These are phyloP conservation scores for Sisor rabdophorus DNA, from an alignment of 2,113 vertebrate genomes.

Conservation along the genomic window DNA sequence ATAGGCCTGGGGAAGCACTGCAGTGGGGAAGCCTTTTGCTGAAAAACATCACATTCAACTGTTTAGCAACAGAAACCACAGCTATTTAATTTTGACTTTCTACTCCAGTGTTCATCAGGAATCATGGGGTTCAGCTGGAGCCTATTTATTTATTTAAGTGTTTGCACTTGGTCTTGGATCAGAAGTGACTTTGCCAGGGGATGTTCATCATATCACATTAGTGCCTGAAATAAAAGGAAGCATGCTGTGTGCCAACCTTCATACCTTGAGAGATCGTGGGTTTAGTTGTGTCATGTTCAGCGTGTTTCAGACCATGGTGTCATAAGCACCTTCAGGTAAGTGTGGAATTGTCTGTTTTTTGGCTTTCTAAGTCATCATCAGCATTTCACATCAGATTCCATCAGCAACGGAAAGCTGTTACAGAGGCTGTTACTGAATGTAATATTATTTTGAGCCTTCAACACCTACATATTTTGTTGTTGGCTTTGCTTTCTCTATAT, in stretches of 20 bases:
- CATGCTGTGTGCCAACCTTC: not conserved
- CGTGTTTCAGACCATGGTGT: not conserved
- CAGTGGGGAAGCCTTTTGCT: too few relatives aligned
- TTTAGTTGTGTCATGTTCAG: not conserved
- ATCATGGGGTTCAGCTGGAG: too few relatives aligned
- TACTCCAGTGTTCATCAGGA: too few relatives aligned
- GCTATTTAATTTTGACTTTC: too few relatives aligned
- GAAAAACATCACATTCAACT: too few relatives aligned
- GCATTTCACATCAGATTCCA: not conserved
- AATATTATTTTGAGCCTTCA: not conserved
- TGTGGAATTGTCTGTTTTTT: not conserved
- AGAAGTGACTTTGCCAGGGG: not conserved
- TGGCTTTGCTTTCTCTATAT: not conserved
- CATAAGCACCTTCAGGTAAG: not conserved
- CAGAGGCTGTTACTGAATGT: not conserved
- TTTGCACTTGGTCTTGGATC: not conserved
- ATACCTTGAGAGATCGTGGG: not conserved
- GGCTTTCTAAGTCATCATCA: not conserved
- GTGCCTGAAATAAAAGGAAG: not conserved
- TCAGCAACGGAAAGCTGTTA: not conserved
- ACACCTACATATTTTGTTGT: conserved; percentile 11
- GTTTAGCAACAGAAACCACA: too few relatives aligned
- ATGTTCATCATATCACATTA: not conserved
- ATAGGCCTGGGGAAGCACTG: too few relatives aligned
- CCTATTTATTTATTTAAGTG: too few relatives aligned